Evolutionary conservation across 2,888 invertebrate genomes (phyloP).

Genomic region (Pogonocherus hispidulus): DNA sequence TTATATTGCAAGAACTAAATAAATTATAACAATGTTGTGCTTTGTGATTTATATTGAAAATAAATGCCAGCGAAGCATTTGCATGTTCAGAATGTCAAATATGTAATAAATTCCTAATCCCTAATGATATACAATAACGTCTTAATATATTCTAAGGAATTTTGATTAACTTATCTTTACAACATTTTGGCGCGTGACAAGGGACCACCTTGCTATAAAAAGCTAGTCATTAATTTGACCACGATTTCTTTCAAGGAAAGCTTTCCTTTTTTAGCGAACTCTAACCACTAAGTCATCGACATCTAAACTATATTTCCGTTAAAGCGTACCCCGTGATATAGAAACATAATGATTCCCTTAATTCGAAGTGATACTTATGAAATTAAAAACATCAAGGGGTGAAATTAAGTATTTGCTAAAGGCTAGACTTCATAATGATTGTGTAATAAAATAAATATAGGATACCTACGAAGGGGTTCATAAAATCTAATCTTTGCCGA

Average conservation of each 20-base stretch:
- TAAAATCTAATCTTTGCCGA: too few relatives aligned
- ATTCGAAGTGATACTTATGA: slow-evolving; percentile 17
- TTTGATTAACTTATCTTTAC: slow-evolving; percentile 36
- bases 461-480: not conserved
- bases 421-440: not conserved
- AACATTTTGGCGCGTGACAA: slow-evolving; percentile 32
- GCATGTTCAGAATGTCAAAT: slow-evolving; percentile 28
- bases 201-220: slow-evolving; percentile 38
- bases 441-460: not conserved
- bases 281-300: slow-evolving; percentile 29
- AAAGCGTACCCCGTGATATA: slow-evolving; percentile 13
- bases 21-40: slow-evolving; percentile 2
- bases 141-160: slow-evolving; percentile 36
- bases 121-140: slow-evolving; percentile 27
- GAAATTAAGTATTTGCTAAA: slow-evolving; percentile 8
- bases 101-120: slow-evolving; percentile 23
- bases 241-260: slow-evolving; percentile 35
- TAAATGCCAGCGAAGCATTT: slow-evolving; percentile 12
- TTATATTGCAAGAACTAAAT: not conserved
- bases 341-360: slow-evolving; percentile 23
- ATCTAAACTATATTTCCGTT: slow-evolving; percentile 20
- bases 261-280: slow-evolving; percentile 34
- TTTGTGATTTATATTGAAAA: slow-evolving; percentile 25
- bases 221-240: slow-evolving; percentile 37
- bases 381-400: slow-evolving; percentile 26